phyloP scores from a whole-genome alignment of 2,797 vertebrate genomes.

The Poeciliopsis presidionis region DNA sequence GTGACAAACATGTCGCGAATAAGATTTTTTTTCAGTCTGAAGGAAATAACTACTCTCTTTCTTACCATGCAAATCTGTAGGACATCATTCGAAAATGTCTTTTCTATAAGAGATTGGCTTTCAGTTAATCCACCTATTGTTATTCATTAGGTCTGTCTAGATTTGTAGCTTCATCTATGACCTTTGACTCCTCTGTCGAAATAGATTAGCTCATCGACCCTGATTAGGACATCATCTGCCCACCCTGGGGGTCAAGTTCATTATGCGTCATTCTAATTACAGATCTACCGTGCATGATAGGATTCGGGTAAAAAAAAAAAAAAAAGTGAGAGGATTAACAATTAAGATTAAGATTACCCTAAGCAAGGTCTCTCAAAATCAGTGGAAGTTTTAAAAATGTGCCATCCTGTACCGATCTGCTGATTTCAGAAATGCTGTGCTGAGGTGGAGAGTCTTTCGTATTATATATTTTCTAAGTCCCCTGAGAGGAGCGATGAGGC shows the following conservation, averaged over 20 bases:
- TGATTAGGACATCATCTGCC: conserved; percentile 72
- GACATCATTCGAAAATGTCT: conserved; percentile 71
- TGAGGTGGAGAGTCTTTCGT: conserved; percentile 29
- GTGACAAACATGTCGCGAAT: conserved; percentile 20
- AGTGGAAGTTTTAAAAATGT: conserved; percentile 14
- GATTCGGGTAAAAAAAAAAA: conserved; percentile 12
- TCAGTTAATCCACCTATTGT: conserved; percentile 76
- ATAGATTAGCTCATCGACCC: conserved; percentile 74
- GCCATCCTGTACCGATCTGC: not conserved
- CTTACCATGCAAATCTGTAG: conserved; percentile 60
- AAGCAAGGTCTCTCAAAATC: conserved; percentile 32
- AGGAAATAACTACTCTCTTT: conserved; percentile 43
- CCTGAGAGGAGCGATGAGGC: conserved; percentile 19
- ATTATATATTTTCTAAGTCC: conserved; percentile 26
- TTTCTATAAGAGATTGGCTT: conserved; percentile 50
- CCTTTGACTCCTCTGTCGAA: conserved; percentile 71
- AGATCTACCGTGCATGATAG: conserved; percentile 61
- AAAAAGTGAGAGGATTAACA: conserved; percentile 27
- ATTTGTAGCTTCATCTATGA: conserved; percentile 75
- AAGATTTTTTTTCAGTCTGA: conserved; percentile 24
- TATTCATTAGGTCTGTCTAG: conserved; percentile 75
- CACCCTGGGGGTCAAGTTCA: conserved; percentile 75
- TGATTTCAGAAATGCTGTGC: conserved; percentile 22
- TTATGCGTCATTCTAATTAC: conserved; percentile 64
- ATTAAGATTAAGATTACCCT: conserved; percentile 10